These are phyloP conservation scores for Leucosticte australis DNA, from an alignment of 2,113 vertebrate species.

Conservation along the genomic window DNA sequence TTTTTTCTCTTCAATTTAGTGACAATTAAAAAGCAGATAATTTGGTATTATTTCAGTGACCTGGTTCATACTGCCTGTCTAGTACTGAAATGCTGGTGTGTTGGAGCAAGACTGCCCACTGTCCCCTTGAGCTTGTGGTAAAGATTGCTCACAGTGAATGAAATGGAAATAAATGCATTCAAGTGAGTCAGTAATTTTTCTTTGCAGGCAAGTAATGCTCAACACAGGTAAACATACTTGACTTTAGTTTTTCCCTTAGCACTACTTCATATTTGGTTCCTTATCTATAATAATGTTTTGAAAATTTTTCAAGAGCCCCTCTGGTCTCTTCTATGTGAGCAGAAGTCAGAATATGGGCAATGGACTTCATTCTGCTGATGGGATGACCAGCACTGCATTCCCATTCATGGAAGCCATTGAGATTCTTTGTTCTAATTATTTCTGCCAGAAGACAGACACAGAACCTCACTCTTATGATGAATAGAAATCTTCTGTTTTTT, in stretches of 20 bases:
- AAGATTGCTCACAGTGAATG: neutral
- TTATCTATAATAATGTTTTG: neutral
- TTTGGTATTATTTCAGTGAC: neutral
- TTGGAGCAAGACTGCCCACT: neutral
- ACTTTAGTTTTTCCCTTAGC: neutral
- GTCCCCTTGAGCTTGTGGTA: neutral
- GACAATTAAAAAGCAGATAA: neutral
- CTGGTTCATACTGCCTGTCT: neutral
- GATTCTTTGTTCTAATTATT: neutral
- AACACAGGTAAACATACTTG: neutral
- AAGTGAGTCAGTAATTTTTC: neutral
- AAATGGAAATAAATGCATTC: neutral
- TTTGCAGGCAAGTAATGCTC: neutral
- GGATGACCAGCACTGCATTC: neutral
- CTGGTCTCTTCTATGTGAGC: neutral
- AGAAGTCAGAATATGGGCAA: neutral
- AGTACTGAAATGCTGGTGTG: neutral
- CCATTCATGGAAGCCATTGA: neutral
- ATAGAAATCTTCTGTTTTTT: constrained; percentile 1
- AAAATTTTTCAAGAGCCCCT: neutral
- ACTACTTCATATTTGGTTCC: neutral
- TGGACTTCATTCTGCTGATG: neutral
- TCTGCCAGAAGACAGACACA: neutral
- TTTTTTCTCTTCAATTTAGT: neutral
- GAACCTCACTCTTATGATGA: neutral